Evolutionary conservation across 2,797 vertebrate species (phyloP), one percentile per base, ranked within the genome.

Genomic region (Lepilemur ruficaudatus): DNA sequence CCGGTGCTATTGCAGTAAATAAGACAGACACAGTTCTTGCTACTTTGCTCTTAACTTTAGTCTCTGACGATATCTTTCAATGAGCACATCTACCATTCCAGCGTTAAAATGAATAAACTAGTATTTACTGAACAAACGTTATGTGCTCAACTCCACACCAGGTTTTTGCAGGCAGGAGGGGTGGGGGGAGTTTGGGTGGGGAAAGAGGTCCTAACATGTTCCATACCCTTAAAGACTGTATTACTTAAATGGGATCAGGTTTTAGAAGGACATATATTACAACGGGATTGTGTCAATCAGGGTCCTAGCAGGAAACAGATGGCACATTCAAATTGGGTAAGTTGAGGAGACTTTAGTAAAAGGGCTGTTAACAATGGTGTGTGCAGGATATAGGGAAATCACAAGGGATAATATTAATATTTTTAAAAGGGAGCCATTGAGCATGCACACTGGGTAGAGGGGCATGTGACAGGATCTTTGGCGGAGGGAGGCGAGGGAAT

Each of bases 91-190:
- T 73, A 88, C 43, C 38, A 79, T 69, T 65, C 69, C 14, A 65
- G 50, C 73, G 79, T 61, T 80, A 80, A 90, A 93, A 79, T 95
- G 63, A 79, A 87, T n/a, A 57, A 87, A 67, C 38, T 80, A 50
- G 18, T 63, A 52, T 81, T 73, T 84, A 70, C 23, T n/a, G 48
- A 86, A 73, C 20, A 55, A 13, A 87, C 6, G 41, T 84, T 43
- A 69, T 69, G 41, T 73, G 35, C 25, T 84, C 25, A 73, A 23
- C 38, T 11, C 32, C 10, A 28, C 43, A 35, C 63, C 90, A 75
- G 61, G 61, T 63, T 92, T 65, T 63, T 75, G 22, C 4, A 50
- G 63, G 70, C 4, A 61, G 75, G 41, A 52, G 25, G 32, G 22
- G 23, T 32, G 8, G 25, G 7, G 13, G n/a, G 69, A 55, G 25